Evolutionary conservation across 2,797 vertebrate species (phyloP), one percentile per base, ranked within the genome.

Genomic region (Margarornis squamiger): DNA sequence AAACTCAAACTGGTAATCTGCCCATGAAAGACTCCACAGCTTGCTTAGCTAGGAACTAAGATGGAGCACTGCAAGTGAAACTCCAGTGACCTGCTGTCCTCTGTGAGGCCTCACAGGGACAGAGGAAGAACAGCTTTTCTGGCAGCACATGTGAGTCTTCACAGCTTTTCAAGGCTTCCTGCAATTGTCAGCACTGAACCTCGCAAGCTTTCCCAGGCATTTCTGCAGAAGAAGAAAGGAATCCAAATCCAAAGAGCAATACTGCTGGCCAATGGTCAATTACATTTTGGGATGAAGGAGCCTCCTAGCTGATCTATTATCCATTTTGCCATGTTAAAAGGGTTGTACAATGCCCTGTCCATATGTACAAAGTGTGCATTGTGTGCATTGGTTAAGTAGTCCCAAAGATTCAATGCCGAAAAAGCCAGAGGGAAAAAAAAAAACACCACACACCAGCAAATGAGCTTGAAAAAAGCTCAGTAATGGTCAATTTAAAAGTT

Each of bases 341-440:
- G 0, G 2, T 38, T 80, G 21, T 20, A 45, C 2, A 6, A 65
- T 6, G 12, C 49, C 36, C 29, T 4, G 10, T 61, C 23, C n/a
- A 2, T 24, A 32, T 4, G 9, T 16, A 58, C 43, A 81, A 68
- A 17, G 46, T 71, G 7, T 1, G 0, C 2, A 1, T 30, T 36
- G 8, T 52, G 12, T 36, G 17, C 6, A 12, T 39, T 79, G 24
- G 48, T 18, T 65, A 84, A 88, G 61, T 22, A 81, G 32, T n/a
- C 54, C 19, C 21, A 52, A 83, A 76, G 41, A 66, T 9, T 32
- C 15, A 9, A 72, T 36, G n/a, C 6, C 8, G 43, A 71, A 52
- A 70, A 5, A 15, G 1, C 5, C 13, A 23, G 34, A 27, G 48
- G 14, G 2, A 10, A 16, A 30, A 1, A 32, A 23, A 58, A 36